Percentiles rank a stretch among this genome's conserved stretches.
Conservation (phyloP, 2,797 vertebrate genomes). For the Peromyscus melanophrys region DNA sequence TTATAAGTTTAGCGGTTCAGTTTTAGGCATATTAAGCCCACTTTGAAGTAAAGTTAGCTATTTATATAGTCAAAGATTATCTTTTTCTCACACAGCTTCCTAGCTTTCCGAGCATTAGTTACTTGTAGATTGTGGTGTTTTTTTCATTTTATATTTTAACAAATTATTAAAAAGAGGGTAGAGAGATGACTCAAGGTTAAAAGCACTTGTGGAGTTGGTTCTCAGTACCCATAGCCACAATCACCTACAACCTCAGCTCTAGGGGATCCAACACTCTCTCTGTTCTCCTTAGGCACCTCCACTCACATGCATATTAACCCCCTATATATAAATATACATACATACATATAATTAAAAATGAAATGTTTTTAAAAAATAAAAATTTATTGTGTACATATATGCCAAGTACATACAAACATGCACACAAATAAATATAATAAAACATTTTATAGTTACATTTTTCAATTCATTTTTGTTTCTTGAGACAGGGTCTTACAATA, state of each 20-base stretch:
- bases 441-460: not conserved
- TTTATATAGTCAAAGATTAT: not conserved
- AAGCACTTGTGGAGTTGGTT: not conserved
- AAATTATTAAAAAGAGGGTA: not conserved
- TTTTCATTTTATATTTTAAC: not conserved
- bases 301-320: not conserved
- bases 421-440: not conserved
- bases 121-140: not conserved
- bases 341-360: not conserved
- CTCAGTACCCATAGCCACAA: not conserved
- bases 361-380: not conserved
- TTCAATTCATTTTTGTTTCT: not conserved
- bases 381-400: not conserved
- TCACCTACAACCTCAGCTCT: not conserved
- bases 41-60: not conserved
- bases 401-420: not conserved
- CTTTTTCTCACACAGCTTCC: not conserved
- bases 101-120: not conserved
- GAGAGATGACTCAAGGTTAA: not conserved
- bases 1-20: not conserved
- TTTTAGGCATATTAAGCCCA: not conserved
- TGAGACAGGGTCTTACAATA: too few relatives aligned
- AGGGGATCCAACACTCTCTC: not conserved
- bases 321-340: not conserved
- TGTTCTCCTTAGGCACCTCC: not conserved